Conservation (phyloP, 2,888 invertebrate genomes). For the Papilio protenor region DNA sequence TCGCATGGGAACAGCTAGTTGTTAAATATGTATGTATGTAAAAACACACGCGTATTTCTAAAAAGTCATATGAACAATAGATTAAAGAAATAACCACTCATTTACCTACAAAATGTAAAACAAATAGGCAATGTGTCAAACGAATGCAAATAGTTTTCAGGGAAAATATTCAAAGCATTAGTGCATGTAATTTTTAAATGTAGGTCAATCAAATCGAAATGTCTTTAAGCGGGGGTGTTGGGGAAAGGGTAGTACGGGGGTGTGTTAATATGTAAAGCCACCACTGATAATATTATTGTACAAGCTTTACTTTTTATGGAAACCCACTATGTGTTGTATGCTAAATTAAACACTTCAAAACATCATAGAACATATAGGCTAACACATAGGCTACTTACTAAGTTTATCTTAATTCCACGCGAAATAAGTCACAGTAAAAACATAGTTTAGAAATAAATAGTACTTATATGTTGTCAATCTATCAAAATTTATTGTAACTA, state of each 20-base stretch:
- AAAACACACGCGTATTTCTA: not conserved
- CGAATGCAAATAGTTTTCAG: not conserved
- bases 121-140: not conserved
- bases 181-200: not conserved
- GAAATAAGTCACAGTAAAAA: no score
- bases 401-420: no score
- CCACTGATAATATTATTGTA: not conserved
- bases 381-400: no score
- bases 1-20: no score
- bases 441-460: no score
- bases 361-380: no score
- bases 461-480: no score
- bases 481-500: no score
- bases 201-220: conserved; percentile 5
- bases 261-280: not conserved
- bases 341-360: not conserved
- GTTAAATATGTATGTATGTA: not conserved
- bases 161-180: not conserved
- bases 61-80: not conserved
- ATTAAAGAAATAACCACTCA: not conserved
- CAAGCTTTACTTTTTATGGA: not conserved
- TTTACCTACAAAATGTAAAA: not conserved
- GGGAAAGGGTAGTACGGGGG: not conserved
- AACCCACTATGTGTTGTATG: not conserved
- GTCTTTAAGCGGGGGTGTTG: not conserved